phyloP scores from a whole-genome alignment of 1,140 invertebrate species.

The Apolygus lucorum region DNA sequence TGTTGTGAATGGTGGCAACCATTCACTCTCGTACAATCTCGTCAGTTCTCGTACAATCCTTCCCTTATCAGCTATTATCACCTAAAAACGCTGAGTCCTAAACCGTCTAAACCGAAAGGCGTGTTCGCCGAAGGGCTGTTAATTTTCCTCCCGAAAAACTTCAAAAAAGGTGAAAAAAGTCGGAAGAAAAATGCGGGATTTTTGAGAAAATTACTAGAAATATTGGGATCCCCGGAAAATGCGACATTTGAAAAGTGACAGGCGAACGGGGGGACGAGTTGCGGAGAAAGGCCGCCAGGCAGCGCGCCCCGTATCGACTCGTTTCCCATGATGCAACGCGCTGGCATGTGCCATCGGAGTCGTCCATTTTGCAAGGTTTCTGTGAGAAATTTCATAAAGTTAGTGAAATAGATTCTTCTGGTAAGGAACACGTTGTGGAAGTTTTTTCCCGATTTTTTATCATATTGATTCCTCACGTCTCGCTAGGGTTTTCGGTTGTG shows the following conservation, averaged over 20 bases:
- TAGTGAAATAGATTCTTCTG: slow-evolving; percentile 42
- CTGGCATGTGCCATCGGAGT: slow-evolving; percentile 56
- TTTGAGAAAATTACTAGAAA: not conserved
- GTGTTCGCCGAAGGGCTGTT: too few species aligned
- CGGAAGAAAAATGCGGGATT: too few species aligned
- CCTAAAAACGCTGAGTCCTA: too few species aligned
- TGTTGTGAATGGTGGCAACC: too few species aligned
- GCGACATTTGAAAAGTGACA: not conserved
- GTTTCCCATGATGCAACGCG: slow-evolving; percentile 47
- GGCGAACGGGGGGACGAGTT: not conserved
- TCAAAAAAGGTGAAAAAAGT: too few species aligned
- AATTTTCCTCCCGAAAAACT: too few species aligned
- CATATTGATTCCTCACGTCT: too few species aligned
- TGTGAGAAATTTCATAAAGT: slow-evolving; percentile 53
- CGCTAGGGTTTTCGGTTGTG: too few species aligned
- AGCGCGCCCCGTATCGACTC: slow-evolving; percentile 28
- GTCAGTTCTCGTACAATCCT: too few species aligned
- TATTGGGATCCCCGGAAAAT: not conserved
- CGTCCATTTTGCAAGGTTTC: slow-evolving; percentile 59
- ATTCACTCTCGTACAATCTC: too few species aligned
- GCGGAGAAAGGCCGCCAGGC: slow-evolving; percentile 10
- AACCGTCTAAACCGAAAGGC: too few species aligned
- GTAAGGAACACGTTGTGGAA: slow-evolving; percentile 39
- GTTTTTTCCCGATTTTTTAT: not conserved
- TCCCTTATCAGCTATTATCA: too few species aligned